A percentile compares a stretch with the other conserved stretches of the same genome.
Evolutionary conservation across 2,113 vertebrate genomes (phyloP).

Genomic region (Heterotis niloticus): DNA sequence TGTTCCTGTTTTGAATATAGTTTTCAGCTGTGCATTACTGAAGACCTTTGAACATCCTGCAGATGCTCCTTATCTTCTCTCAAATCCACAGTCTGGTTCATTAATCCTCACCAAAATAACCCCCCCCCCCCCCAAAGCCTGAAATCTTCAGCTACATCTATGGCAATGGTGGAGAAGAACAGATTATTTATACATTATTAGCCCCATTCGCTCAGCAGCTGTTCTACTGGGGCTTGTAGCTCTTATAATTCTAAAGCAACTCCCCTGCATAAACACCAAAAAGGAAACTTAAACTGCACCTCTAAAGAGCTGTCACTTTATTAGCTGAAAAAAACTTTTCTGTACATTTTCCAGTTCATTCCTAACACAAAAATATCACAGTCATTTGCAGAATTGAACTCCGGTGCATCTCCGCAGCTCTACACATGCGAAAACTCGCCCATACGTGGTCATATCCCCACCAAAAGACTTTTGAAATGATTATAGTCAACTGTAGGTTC

Average conservation of each 20-base stretch:
- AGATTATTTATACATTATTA: conserved; percentile 12
- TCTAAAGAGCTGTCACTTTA: too few relatives aligned
- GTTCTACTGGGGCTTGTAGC: background rate
- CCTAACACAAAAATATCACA: too few relatives aligned
- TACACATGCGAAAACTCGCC: too few relatives aligned
- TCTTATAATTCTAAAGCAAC: background rate
- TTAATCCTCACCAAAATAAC: conserved; percentile 7
- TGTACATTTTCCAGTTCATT: too few relatives aligned
- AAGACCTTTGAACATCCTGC: background rate
- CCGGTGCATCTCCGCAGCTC: too few relatives aligned
- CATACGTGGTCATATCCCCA: too few relatives aligned
- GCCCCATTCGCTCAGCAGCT: background rate
- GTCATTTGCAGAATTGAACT: too few relatives aligned
- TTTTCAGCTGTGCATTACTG: background rate
- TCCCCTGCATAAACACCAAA: background rate
- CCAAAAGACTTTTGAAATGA: too few relatives aligned
- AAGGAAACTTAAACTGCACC: background rate
- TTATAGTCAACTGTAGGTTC: too few relatives aligned
- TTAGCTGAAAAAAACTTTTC: too few relatives aligned
- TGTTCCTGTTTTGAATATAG: background rate
- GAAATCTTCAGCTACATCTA: background rate
- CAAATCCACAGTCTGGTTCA: conserved; percentile 5
- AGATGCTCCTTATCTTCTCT: background rate
- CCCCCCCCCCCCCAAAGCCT: background rate
- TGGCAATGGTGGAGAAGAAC: background rate